These are phyloP conservation scores for Palythoa heliodiscus DNA, from an alignment of 92 coral and sea anemone species.

Conservation along the genomic window DNA sequence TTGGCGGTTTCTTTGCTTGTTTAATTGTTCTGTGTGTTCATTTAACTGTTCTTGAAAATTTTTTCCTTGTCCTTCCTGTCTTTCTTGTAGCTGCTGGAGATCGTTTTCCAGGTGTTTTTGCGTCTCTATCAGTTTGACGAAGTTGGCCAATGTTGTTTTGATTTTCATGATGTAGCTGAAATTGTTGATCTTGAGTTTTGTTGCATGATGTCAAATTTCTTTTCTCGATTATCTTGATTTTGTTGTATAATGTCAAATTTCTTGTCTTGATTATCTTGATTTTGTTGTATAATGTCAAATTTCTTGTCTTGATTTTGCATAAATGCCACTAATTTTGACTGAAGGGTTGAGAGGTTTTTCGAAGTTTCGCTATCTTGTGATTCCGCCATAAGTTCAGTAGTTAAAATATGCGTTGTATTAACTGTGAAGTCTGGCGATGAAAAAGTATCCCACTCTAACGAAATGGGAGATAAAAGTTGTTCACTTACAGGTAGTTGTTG, in stretches of 20 bases:
- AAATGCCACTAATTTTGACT: neutral
- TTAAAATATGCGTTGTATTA: neutral
- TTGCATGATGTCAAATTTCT: neutral
- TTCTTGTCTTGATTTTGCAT: neutral
- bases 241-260: neutral
- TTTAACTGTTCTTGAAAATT: neutral
- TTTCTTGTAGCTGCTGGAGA: neutral
- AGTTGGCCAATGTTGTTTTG: neutral
- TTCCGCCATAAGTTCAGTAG: neutral
- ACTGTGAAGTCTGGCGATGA: neutral
- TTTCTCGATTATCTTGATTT: neutral
- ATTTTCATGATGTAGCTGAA: neutral
- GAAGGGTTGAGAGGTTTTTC: neutral
- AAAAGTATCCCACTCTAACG: neutral
- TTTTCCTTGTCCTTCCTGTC: neutral
- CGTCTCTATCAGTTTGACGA: neutral
- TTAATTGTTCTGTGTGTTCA: no score
- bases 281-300: neutral
- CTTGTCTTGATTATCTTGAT: neutral
- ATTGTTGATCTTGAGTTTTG: neutral
- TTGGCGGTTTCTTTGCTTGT: neutral
- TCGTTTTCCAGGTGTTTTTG: neutral
- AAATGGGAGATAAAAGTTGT: neutral
- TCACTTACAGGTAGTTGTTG: no score
- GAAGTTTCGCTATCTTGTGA: slow-evolving; percentile 4